Base-by-base conservation (phyloP, 2,888 invertebrate species). In the Leucoma salicis region DNA sequence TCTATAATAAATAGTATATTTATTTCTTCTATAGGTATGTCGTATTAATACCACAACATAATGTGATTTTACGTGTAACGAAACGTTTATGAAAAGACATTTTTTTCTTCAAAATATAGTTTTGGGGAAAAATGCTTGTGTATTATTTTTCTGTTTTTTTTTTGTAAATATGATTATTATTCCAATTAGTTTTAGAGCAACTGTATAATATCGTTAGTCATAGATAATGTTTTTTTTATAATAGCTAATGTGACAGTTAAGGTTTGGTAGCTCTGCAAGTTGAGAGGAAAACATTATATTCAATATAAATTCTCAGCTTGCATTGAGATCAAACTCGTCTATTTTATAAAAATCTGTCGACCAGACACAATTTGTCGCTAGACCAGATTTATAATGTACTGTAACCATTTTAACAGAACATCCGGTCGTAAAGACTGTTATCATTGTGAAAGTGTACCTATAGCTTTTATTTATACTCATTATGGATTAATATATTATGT, bases 121-220 rank as follows among this genome's bases (percentile, higher is more conserved):
- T 51, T 51, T 48, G 39, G 62, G 51, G 57, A 16, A 31, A 52
- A 57, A 58, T 53, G 73, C 77, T 81, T 80, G 53, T 78, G 74
- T 82, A 74, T 55, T 61, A n/a, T n/a, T n/a, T n/a, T n/a, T 53
- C 62, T 62, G 35, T 59, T 70, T 69, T 66, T 49, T 76, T 77
- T 77, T 74, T 87, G 83, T 87, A 86, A 82, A 85, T 86, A 86
- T 75, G 64, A 59, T 59, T 69, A 79, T 78, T 82, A 86, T 87
- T 86, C 87, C 86, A 86, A 67, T 74, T 87, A 86, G 85, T 62
- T 62, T 66, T 85, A 87, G 82, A 75, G 45, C 70, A 77, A 78
- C 76, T 88, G 87, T 88, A 86, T 82, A 70, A 79, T 85, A 85
- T 79, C 73, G 70, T 62, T 86, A 86, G 82, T 49, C 46, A 50